These are phyloP conservation scores for Lordiphosa fenestrarum DNA, from an alignment of 2,888 invertebrate genomes.

Conservation along the genomic window DNA sequence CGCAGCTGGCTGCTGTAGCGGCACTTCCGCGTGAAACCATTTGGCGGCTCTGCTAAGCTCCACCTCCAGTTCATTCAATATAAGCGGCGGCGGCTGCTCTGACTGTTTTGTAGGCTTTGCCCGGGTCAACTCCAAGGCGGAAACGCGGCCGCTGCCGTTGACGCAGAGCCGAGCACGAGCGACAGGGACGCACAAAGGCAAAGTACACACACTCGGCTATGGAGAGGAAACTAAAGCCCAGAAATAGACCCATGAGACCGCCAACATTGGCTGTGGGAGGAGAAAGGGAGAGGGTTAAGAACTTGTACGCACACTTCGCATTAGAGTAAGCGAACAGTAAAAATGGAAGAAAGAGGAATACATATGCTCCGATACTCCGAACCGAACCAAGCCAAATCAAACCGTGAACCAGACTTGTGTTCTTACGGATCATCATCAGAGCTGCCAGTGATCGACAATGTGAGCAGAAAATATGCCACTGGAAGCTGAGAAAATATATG, in stretches of 20 bases:
- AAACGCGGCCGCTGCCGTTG: constrained; percentile 24
- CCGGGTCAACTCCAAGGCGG: constrained; percentile 20
- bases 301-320: no score
- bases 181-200: constrained; percentile 83
- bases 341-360: no score
- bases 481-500: no score
- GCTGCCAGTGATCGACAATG: no score
- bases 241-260: constrained; percentile 88
- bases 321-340: no score
- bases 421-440: no score
- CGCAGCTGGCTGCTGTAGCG: constrained; percentile 2
- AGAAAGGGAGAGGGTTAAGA: no score
- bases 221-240: constrained; percentile 92
- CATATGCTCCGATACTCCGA: no score
- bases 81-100: constrained; percentile 88
- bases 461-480: no score
- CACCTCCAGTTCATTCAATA: constrained; percentile 92
- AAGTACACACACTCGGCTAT: constrained; percentile 88
- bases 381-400: no score
- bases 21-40: constrained; percentile 44
- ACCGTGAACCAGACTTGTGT: no score
- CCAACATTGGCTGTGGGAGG: constrained; percentile 86
- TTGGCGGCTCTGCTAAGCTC: constrained; percentile 82
- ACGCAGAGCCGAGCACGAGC: constrained; percentile 45
- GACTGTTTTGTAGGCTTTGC: background rate